Percentiles rank a stretch among this genome's conserved stretches.
Conservation (phyloP, 2,113 vertebrate genomes). For the Lanius ludovicianus region DNA sequence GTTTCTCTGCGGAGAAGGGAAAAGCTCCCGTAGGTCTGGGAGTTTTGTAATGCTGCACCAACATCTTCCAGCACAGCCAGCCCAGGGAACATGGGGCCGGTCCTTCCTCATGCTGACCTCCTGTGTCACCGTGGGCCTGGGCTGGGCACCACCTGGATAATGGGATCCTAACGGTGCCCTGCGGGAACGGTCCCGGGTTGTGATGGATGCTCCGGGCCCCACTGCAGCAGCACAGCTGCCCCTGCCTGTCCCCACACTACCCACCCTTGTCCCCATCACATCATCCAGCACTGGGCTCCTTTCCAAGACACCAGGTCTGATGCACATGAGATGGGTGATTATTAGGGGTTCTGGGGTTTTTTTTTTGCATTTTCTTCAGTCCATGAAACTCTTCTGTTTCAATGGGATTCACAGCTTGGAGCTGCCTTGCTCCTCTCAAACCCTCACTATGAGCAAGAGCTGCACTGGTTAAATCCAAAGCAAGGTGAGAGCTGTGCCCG, state of each 20-base stretch:
- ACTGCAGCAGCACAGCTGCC: no score
- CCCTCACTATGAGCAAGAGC: fast-evolving
- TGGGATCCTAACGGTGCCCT: constrained; percentile 41
- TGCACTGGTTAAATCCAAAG: background rate
- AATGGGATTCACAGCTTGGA: background rate
- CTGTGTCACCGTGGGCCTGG: background rate
- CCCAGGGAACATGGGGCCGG: background rate
- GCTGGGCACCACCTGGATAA: background rate
- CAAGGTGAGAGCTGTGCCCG: background rate
- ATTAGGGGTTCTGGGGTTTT: fast-evolving
- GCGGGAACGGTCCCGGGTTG: fast-evolving
- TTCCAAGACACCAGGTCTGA: background rate
- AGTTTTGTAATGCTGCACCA: background rate
- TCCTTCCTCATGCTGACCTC: constrained; percentile 40
- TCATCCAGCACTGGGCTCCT: fast-evolving
- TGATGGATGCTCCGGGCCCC: background rate
- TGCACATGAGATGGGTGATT: background rate
- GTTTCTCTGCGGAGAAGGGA: fast-evolving
- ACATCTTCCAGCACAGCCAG: background rate
- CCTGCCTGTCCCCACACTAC: background rate
- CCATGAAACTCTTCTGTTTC: background rate
- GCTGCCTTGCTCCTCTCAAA: background rate
- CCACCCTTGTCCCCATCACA: fast-evolving
- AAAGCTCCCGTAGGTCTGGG: background rate
- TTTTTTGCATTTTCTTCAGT: background rate